Percentiles rank a stretch among this genome's conserved stretches.
Evolutionary conservation across 2,888 invertebrate genomes (phyloP).

Genomic region (Conomelus anceps): DNA sequence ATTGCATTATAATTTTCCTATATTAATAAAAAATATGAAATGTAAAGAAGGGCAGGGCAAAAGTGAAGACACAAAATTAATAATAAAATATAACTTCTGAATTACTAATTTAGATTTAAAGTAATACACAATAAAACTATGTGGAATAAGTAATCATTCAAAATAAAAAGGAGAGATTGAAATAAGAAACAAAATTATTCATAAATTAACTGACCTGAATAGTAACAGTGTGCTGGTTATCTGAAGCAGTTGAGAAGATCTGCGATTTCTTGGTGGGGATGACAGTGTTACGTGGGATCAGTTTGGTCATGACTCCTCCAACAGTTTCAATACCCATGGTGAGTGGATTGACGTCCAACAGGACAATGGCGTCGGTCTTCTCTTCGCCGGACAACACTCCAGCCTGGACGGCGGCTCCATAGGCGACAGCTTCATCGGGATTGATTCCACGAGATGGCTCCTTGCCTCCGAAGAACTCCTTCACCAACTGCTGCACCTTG

Average conservation of each 20-base stretch:
- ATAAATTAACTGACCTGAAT: background rate
- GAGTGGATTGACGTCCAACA: constrained; percentile 96
- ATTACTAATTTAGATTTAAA: no score
- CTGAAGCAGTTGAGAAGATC: constrained; percentile 98
- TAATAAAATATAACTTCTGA: no score
- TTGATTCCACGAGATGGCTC: constrained; percentile 97
- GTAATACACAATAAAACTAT: no score
- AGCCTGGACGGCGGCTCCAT: constrained; percentile 97
- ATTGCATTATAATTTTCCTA: no score
- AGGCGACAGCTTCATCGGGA: constrained; percentile 98
- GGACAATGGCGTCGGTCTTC: constrained; percentile 91
- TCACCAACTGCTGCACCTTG: constrained; percentile 88
- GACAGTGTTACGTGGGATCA: constrained; percentile 95
- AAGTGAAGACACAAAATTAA: no score
- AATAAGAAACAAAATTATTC: background rate
- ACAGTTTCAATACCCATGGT: constrained; percentile 99
- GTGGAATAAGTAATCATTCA: no score
- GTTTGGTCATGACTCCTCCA: constrained; percentile 98
- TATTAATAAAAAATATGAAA: no score
- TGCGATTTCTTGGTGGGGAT: constrained; percentile 99
- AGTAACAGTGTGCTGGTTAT: constrained; percentile 98
- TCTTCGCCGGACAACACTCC: constrained; percentile 97
- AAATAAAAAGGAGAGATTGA: no score
- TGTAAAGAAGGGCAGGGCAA: no score
- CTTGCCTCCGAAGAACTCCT: constrained; percentile 95